Evolutionary conservation across 1,140 invertebrate genomes (phyloP).

Genomic region (Ips typographus): DNA sequence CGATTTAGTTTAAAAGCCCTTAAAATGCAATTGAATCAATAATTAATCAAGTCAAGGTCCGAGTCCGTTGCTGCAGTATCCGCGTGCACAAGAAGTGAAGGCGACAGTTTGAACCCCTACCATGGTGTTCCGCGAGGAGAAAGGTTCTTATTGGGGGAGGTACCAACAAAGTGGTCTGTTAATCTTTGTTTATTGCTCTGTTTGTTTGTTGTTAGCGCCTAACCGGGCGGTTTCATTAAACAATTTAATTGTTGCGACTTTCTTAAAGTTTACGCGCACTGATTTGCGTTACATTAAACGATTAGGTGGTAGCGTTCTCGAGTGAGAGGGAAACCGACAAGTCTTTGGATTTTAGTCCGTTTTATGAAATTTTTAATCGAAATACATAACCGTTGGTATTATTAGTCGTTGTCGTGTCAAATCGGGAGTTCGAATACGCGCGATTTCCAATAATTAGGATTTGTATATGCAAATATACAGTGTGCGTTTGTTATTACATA

Average conservation of each 20-base stretch:
- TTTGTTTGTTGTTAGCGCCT: too few species aligned
- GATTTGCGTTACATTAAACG: constrained; percentile 4
- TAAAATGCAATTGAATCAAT: constrained; percentile 2
- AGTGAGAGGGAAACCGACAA: constrained; percentile 37
- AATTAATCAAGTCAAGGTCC: constrained; percentile 4
- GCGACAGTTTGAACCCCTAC: constrained; percentile 18
- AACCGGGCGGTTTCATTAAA: too few species aligned
- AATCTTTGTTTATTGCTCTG: not conserved
- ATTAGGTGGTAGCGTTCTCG: constrained; percentile 20
- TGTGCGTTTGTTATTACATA: too few species aligned
- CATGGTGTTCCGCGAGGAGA: constrained; percentile 18
- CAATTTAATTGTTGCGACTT: not conserved
- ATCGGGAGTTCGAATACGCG: constrained; percentile 23
- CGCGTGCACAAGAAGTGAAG: constrained; percentile 28
- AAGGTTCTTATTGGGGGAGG: constrained; percentile 22
- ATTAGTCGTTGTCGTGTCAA: constrained; percentile 13
- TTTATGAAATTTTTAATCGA: constrained; percentile 37
- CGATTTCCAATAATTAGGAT: too few species aligned
- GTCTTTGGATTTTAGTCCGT: constrained; percentile 32
- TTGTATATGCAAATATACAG: too few species aligned
- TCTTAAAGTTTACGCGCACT: not conserved
- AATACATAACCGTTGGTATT: constrained; percentile 29
- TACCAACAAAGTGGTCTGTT: not conserved
- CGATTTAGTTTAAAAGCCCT: not conserved
- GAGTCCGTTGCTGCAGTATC: constrained; percentile 2